phyloP scores from a whole-genome alignment of 2,113 vertebrate genomes.

The Erpornis zantholeuca region DNA sequence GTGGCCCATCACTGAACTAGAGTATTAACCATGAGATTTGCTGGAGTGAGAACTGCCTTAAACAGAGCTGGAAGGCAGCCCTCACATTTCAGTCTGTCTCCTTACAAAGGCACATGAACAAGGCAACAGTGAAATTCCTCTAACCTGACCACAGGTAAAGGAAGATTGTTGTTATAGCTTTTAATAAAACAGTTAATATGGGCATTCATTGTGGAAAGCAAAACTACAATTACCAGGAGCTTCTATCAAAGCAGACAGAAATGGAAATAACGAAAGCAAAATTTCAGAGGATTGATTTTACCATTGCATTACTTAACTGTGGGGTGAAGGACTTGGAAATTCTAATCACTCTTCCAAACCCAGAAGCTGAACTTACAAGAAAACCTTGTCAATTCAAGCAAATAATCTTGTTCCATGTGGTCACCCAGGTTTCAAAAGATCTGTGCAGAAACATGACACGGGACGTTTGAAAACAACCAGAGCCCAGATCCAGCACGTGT shows the following conservation, averaged over 20 bases:
- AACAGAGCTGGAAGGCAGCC: not conserved
- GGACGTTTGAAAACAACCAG: not conserved
- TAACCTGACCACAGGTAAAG: not conserved
- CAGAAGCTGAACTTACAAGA: not conserved
- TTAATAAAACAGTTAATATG: not conserved
- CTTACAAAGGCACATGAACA: not conserved
- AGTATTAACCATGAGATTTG: not conserved
- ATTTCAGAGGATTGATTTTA: not conserved
- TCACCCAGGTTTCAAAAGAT: not conserved
- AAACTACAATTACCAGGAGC: not conserved
- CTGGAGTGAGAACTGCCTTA: not conserved
- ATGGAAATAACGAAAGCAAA: not conserved
- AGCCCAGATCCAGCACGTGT: not conserved
- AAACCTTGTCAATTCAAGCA: not conserved
- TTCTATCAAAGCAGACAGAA: not conserved
- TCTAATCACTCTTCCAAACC: not conserved
- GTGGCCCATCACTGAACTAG: not conserved
- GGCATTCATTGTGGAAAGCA: not conserved
- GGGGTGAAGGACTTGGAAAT: not conserved
- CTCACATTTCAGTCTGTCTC: not conserved
- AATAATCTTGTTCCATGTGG: not conserved
- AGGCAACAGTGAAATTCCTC: not conserved
- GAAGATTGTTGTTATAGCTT: not conserved
- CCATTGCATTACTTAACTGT: not conserved
- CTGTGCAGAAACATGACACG: not conserved